Percentiles rank a stretch among this genome's conserved stretches.
phyloP scores from a whole-genome alignment of 2,888 invertebrate genomes.

The Heliconius erato region DNA sequence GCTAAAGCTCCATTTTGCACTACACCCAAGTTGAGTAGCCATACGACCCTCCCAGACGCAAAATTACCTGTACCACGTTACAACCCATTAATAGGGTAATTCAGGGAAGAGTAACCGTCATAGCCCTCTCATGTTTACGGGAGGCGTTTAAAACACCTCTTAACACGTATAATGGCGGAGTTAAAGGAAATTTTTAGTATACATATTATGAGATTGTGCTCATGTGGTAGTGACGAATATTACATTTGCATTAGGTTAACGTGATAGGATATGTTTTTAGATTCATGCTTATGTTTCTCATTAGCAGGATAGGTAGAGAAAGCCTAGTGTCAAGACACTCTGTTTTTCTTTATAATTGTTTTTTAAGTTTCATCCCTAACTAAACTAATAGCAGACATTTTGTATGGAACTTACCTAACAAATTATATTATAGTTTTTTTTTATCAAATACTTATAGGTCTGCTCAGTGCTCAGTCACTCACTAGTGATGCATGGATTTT shows the following conservation, averaged over 20 bases:
- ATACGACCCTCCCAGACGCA: slow-evolving; percentile 36
- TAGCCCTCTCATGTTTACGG: slow-evolving; percentile 60
- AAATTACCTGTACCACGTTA: slow-evolving; percentile 59
- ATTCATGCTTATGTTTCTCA: no score
- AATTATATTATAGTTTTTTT: no score
- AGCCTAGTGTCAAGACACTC: no score
- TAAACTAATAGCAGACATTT: no score
- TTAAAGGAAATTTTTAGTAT: slow-evolving; percentile 60
- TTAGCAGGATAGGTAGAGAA: no score
- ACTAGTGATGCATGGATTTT: no score
- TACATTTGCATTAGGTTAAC: slow-evolving; percentile 12
- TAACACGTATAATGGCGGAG: slow-evolving; percentile 67
- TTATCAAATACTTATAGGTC: no score
- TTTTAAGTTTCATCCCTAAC: no score
- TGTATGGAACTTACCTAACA: no score
- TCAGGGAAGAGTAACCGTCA: slow-evolving; percentile 64
- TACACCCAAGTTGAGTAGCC: slow-evolving; percentile 17
- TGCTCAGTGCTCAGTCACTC: no score
- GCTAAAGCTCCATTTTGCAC: slow-evolving; percentile 16
- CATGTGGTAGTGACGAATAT: slow-evolving; percentile 22
- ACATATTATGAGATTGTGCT: slow-evolving; percentile 34
- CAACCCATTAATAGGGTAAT: slow-evolving; percentile 69
- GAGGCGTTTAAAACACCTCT: slow-evolving; percentile 61
- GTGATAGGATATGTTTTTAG: slow-evolving; percentile 7
- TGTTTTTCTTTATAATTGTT: no score